Evolutionary conservation across 30 jellyfish, hydroid and myxozoan species (phyloP), one percentile per base, ranked within the genome.

Genomic region (Hydractinia echinata): DNA sequence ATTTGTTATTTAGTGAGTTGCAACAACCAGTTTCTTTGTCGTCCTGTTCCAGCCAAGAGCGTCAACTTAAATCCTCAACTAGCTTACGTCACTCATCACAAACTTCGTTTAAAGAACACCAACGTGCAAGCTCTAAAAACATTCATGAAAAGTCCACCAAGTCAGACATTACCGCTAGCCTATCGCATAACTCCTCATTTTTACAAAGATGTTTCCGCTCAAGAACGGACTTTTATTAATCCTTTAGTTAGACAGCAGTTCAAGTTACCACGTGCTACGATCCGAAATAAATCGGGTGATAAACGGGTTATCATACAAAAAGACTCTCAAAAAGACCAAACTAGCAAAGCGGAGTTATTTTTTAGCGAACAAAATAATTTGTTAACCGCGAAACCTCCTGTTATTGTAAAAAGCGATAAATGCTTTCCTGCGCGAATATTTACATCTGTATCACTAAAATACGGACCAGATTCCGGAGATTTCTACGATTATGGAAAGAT

Each of bases 391-490:
- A 20, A 71, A 8, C n/a, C 81, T 20, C 55, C 81, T 14, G 67
- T 71, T 30, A 71, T 78, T 10, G 95, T 87, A 58, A 72, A 68
- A 9, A 67, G 96, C 15, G 88, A 80, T 50, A 90, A 86, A 11
- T 93, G 99, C 72, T 93, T 66, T 82, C 95, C 95, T 60, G 82
- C 96, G 19, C 82, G 81, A 20, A 80, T 93, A 30, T 95, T 87
- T 81, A 83, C 77, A 69, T 95, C 91, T 5, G 99, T 93, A 8
- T 93, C 99, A 21, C 83, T 93, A 66, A 82, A 87, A 15, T 93
- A 84, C 86, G 99, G 99, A 50, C 94, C 99, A 11, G 87, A 81
- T 54, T 87, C 99, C 0, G 99, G 99, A 8, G 96, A 93, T 52
- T 93, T 93, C 77, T 93, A 83, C 86, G 99, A 93, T 55, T 93